These are phyloP conservation scores for Halictus rubicundus DNA, from an alignment of 1,140 invertebrate species.

Conservation along the genomic window DNA sequence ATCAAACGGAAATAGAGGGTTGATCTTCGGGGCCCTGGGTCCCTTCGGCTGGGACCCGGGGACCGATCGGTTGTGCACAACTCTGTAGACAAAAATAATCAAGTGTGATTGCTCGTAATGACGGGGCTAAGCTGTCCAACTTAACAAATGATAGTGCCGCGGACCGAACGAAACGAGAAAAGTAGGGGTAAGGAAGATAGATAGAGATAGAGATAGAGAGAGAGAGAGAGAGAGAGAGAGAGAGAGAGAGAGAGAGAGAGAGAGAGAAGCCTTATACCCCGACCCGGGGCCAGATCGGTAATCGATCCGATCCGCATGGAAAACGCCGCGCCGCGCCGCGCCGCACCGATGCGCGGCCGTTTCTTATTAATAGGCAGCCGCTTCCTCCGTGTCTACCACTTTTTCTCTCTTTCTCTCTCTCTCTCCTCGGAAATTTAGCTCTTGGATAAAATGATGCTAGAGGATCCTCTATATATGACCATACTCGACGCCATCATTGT, in stretches of 20 bases:
- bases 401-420: neutral
- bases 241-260: no score
- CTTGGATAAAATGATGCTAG: neutral
- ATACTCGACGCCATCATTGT: no score
- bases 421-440: neutral
- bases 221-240: no score
- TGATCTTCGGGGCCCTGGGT: constrained; percentile 42
- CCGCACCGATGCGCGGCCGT: constrained; percentile 66
- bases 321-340: constrained; percentile 66
- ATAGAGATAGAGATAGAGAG: no score
- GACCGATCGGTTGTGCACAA: constrained; percentile 35
- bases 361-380: constrained; percentile 76
- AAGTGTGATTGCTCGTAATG: constrained; percentile 80
- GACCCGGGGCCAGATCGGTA: constrained; percentile 67
- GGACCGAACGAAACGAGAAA: constrained; percentile 39
- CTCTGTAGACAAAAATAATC: constrained; percentile 80
- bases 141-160: constrained; percentile 79
- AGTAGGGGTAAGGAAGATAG: constrained; percentile 39
- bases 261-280: constrained; percentile 34
- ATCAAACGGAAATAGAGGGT: constrained; percentile 62
- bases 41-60: constrained; percentile 7
- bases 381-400: constrained; percentile 49
- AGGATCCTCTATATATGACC: no score
- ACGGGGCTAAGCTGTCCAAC: constrained; percentile 78
- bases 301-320: constrained; percentile 74